phyloP scores from a whole-genome alignment of 1,140 invertebrate genomes.

The Zaprionus nigranus region DNA sequence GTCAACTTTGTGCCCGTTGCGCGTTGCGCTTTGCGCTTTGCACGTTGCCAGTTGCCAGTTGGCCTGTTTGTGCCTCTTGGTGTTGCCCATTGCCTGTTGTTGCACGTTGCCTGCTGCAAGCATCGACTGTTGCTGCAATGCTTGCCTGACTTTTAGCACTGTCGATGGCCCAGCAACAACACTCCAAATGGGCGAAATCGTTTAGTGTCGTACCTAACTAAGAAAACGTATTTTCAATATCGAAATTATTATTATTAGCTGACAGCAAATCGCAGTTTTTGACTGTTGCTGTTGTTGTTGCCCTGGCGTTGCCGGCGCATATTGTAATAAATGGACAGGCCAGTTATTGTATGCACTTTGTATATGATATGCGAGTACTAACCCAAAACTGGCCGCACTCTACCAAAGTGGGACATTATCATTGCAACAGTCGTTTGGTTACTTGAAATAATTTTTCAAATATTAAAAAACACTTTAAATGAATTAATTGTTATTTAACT shows the following conservation, averaged over 20 bases:
- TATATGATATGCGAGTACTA: conserved; percentile 64
- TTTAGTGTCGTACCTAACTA: conserved; percentile 83
- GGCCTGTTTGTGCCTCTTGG: conserved; percentile 3
- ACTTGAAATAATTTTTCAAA: background rate
- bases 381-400: conserved; percentile 48
- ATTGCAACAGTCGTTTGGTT: background rate
- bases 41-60: conserved; percentile 35
- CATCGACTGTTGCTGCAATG: conserved; percentile 27
- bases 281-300: conserved; percentile 60
- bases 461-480: background rate
- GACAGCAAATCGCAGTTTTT: conserved; percentile 83
- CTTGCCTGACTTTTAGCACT: conserved; percentile 80
- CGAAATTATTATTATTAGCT: conserved; percentile 84
- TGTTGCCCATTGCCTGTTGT: conserved; percentile 16
- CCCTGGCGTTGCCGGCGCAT: conserved; percentile 66
- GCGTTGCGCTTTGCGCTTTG: conserved; percentile 28
- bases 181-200: conserved; percentile 76
- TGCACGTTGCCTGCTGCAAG: conserved; percentile 11
- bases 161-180: conserved; percentile 42
- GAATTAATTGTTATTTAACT: background rate
- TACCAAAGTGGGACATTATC: conserved; percentile 11
- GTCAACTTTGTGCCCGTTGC: conserved; percentile 57
- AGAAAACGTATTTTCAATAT: conserved; percentile 83
- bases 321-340: conserved; percentile 79
- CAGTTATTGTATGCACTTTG: conserved; percentile 73